A percentile compares a stretch with the other conserved stretches of the same genome.
Evolutionary conservation across 1,140 invertebrate genomes (phyloP).

Genomic region (Pararge aegeria): DNA sequence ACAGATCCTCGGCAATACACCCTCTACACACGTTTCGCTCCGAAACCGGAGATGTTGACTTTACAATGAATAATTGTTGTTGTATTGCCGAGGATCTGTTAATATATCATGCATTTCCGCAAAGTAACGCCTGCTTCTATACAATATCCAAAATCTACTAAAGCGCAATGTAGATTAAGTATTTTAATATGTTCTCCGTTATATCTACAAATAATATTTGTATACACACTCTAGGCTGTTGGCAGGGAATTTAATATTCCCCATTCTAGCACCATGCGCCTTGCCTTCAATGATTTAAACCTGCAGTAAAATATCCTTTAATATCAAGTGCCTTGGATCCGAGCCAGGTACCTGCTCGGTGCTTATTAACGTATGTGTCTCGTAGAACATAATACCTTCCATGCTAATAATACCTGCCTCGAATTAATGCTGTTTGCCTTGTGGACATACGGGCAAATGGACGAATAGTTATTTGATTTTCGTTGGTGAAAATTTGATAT

Average conservation of each 20-base stretch:
- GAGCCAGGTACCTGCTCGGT: slow-evolving; percentile 40
- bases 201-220: slow-evolving; percentile 5
- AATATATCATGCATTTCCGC: too few relatives aligned
- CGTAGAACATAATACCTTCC: slow-evolving; percentile 25
- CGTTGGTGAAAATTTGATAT: too few relatives aligned
- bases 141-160: too few relatives aligned
- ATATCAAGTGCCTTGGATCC: slow-evolving; percentile 40
- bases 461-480: too few relatives aligned
- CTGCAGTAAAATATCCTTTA: slow-evolving; percentile 45
- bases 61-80: too few relatives aligned
- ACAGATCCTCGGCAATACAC: too few relatives aligned
- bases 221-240: slow-evolving; percentile 2
- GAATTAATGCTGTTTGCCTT: neutral
- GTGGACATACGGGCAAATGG: too few relatives aligned
- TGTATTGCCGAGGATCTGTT: too few relatives aligned
- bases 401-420: slow-evolving; percentile 31
- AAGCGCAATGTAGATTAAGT: too few relatives aligned
- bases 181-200: slow-evolving; percentile 3
- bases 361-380: slow-evolving; percentile 47
- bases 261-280: slow-evolving; percentile 17
- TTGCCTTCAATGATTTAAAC: slow-evolving; percentile 38
- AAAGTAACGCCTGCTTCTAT: too few relatives aligned
- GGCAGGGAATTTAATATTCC: slow-evolving; percentile 28
- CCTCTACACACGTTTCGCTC: too few relatives aligned
- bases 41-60: too few relatives aligned